Conservation (phyloP, 2,113 vertebrate species). For the Fulica atra region DNA sequence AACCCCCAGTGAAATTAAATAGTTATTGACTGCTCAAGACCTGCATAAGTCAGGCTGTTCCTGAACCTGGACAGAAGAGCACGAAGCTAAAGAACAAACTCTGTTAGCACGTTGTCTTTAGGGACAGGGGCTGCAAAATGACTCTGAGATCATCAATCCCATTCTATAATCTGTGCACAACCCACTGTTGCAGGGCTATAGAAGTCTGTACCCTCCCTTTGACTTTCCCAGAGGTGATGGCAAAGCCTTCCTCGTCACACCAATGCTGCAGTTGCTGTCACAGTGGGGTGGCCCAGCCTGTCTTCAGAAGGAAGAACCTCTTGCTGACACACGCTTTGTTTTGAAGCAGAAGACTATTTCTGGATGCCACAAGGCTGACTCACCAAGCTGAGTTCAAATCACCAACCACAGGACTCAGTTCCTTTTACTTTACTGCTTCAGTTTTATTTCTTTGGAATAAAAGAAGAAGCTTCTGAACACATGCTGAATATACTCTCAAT, state of each 20-base stretch:
- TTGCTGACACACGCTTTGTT: conserved; percentile 3
- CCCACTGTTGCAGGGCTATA: neutral
- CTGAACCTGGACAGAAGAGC: neutral
- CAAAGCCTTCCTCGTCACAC: neutral
- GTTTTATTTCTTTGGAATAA: conserved; percentile 45
- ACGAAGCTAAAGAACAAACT: neutral
- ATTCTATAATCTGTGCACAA: neutral
- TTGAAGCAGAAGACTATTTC: conserved; percentile 31
- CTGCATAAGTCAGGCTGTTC: neutral
- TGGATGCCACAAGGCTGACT: conserved; percentile 9
- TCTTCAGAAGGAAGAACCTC: conserved; percentile 9
- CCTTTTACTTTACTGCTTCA: conserved; percentile 30
- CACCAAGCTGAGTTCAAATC: neutral
- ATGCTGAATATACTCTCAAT: neutral
- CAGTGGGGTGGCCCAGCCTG: neutral
- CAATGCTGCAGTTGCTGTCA: accelerated
- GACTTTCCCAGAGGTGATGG: neutral
- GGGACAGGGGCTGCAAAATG: neutral
- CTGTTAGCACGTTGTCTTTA: neutral
- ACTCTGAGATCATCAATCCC: neutral
- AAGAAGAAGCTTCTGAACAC: conserved; percentile 5
- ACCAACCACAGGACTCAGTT: conserved; percentile 43
- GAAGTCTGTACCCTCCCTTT: neutral
- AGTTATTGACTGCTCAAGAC: neutral
- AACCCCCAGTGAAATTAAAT: neutral